Conservation (phyloP, 2,888 invertebrate species). For the Pristionchus fissidentatus region DNA sequence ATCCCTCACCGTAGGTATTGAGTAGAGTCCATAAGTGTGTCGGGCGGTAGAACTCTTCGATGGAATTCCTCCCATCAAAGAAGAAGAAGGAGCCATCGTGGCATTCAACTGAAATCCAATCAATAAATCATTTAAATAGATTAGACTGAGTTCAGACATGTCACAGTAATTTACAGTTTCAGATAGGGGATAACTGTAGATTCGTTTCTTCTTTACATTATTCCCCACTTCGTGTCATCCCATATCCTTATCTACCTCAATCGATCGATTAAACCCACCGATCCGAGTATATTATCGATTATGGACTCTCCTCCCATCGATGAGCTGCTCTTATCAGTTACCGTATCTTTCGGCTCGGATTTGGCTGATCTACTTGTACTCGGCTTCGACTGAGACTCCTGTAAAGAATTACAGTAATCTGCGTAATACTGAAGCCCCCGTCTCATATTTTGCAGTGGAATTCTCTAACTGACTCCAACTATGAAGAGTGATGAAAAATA, state of each 20-base stretch:
- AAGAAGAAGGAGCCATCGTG: neutral
- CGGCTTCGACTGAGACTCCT: constrained; percentile 5
- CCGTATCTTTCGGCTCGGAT: neutral
- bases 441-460: neutral
- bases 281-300: constrained; percentile 7
- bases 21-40: neutral
- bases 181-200: no score
- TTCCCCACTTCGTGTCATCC: no score
- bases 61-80: neutral
- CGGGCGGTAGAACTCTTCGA: neutral
- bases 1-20: neutral
- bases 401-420: neutral
- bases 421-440: no score
- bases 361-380: neutral
- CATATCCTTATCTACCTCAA: no score
- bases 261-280: no score
- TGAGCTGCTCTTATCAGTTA: neutral
- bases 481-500: no score
- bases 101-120: neutral
- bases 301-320: neutral
- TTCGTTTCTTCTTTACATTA: no score
- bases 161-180: no score
- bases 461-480: neutral
- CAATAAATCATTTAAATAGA: no score
- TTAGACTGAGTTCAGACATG: no score